Conservation (phyloP, 1,140 invertebrate species). For the Tetragonula clypearis region DNA sequence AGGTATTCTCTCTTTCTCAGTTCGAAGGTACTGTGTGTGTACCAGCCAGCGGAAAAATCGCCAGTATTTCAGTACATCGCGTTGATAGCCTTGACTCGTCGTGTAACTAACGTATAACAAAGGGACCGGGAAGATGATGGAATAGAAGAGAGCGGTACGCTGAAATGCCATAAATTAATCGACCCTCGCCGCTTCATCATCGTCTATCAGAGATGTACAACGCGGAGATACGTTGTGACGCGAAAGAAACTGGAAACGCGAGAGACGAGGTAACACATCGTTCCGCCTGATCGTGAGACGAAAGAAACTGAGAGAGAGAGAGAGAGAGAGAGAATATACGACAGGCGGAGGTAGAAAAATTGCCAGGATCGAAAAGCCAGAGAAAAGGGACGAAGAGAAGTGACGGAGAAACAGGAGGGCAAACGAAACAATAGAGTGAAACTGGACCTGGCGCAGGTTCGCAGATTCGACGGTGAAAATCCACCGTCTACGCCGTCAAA, state of each 20-base stretch:
- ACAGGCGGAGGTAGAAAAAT: not conserved
- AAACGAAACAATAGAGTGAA: constrained; percentile 16
- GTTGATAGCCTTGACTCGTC: too few species aligned
- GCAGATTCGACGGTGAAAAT: constrained; percentile 50
- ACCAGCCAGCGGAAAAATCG: not conserved
- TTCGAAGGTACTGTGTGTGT: not conserved
- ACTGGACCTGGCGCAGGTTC: not conserved
- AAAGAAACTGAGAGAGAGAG: too few species aligned
- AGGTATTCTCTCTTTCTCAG: not conserved
- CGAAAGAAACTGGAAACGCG: not conserved
- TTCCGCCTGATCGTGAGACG: too few species aligned
- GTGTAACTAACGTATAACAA: too few species aligned
- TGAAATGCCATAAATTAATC: not conserved
- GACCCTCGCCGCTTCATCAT: not conserved
- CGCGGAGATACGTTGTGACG: not conserved
- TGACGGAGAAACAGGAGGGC: not conserved
- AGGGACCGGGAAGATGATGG: not conserved
- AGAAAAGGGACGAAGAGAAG: not conserved
- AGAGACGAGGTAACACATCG: not conserved
- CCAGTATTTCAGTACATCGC: not conserved
- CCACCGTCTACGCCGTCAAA: constrained; percentile 55
- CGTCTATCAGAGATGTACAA: not conserved
- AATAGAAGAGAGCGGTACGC: not conserved
- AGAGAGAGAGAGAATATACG: not conserved
- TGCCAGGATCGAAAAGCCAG: not conserved